A percentile compares a stretch with the other conserved stretches of the same genome.
These are phyloP conservation scores for Pelosia muscerda DNA, from an alignment of 2,888 invertebrate genomes.

Conservation along the genomic window DNA sequence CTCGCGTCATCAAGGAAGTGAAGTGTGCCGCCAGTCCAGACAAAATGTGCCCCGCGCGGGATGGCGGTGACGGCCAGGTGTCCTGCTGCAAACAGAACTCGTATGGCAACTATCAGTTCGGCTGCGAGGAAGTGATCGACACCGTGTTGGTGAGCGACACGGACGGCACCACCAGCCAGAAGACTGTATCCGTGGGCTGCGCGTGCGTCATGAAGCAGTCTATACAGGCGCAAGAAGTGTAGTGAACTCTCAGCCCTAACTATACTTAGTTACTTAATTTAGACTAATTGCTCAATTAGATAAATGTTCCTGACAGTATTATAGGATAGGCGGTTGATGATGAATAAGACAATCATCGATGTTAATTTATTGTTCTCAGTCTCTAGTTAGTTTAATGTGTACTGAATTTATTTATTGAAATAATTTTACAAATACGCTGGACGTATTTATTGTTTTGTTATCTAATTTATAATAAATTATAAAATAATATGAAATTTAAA, in stretches of 20 bases:
- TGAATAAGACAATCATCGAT: not conserved
- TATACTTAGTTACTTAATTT: not conserved
- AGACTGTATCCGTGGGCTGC: conserved; percentile 48
- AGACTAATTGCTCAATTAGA: not conserved
- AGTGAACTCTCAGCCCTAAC: not conserved
- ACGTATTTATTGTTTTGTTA: conserved; percentile 1
- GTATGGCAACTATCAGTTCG: conserved; percentile 14
- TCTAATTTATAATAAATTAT: conserved; percentile 1
- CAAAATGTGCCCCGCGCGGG: conserved; percentile 31
- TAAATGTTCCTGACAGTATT: conserved; percentile 6
- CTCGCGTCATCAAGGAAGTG: conserved; percentile 65
- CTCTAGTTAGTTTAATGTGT: not conserved
- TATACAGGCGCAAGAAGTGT: conserved; percentile 26
- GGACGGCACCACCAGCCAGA: not conserved
- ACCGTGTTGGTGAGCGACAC: conserved; percentile 23
- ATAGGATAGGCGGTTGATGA: not conserved
- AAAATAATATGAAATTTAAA: not conserved
- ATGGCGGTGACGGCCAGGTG: conserved; percentile 14
- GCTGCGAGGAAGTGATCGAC: conserved; percentile 44
- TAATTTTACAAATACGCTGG: not conserved
- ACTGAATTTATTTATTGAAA: not conserved
- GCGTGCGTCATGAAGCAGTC: conserved; percentile 31
- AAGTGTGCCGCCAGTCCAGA: conserved; percentile 56
- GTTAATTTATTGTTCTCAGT: not conserved
- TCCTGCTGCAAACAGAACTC: conserved; percentile 34